These are phyloP conservation scores for Rhynchomys soricoides DNA, from an alignment of 2,113 vertebrate genomes.

Conservation along the genomic window DNA sequence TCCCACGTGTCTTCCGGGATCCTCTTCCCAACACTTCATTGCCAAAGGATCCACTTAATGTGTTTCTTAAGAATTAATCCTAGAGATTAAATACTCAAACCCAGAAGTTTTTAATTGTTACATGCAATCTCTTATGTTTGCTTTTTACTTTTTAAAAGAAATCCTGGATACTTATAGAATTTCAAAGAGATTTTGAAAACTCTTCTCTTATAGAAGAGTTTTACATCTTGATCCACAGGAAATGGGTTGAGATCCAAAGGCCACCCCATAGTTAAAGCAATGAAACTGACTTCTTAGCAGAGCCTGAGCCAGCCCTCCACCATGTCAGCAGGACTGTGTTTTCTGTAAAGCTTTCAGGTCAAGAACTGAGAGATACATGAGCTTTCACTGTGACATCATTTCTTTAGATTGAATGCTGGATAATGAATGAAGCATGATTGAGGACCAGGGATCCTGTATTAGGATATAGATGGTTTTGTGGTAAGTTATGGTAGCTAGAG, in stretches of 20 bases:
- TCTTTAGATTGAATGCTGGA: background rate
- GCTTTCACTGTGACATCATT: background rate
- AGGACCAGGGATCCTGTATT: background rate
- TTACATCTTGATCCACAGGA: too few species aligned
- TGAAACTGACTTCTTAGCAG: conserved; percentile 9
- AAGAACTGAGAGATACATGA: background rate
- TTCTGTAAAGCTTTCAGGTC: background rate
- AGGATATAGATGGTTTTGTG: background rate
- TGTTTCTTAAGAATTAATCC: conserved; percentile 8
- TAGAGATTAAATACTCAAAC: background rate
- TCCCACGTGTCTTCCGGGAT: background rate
- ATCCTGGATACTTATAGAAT: background rate
- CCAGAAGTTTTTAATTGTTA: background rate
- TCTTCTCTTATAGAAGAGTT: too few species aligned
- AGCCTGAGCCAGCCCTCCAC: background rate
- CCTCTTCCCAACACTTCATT: background rate
- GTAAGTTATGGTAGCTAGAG: background rate
- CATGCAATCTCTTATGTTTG: background rate
- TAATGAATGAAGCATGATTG: background rate
- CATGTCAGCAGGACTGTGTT: background rate
- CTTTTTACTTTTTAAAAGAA: background rate
- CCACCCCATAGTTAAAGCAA: background rate
- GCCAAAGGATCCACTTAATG: background rate
- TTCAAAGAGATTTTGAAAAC: background rate
- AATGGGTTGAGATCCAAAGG: too few species aligned